Percentiles rank a stretch among this genome's conserved stretches.
Conservation (phyloP, 2,113 vertebrate species). For the Micronycteris hirsuta region DNA sequence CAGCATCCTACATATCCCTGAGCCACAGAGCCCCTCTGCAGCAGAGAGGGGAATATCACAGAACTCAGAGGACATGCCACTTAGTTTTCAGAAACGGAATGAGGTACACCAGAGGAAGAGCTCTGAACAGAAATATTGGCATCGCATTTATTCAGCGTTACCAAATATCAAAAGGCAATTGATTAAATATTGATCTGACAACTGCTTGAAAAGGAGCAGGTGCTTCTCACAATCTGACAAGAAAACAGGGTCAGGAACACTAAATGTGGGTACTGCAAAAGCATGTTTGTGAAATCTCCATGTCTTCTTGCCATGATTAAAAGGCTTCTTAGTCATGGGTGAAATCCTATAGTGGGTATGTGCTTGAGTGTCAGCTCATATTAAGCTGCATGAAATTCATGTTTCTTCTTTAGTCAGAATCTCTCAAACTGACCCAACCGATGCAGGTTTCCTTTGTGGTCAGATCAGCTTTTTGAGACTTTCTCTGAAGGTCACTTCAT, state of each 20-base stretch:
- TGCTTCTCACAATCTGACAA: constrained; percentile 62
- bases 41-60: background rate
- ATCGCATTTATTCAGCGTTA: constrained; percentile 64
- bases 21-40: constrained; percentile 13
- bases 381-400: constrained; percentile 68
- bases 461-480: constrained; percentile 31
- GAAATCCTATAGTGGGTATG: constrained; percentile 62
- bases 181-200: constrained; percentile 75
- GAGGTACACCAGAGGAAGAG: constrained; percentile 47
- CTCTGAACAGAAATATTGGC: constrained; percentile 67
- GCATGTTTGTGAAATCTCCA: constrained; percentile 66
- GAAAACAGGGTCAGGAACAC: constrained; percentile 65
- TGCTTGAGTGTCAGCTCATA: constrained; percentile 61
- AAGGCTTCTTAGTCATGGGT: constrained; percentile 70
- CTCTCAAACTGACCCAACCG: constrained; percentile 57
- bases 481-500: constrained; percentile 54
- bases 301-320: constrained; percentile 75
- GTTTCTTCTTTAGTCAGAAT: constrained; percentile 65
- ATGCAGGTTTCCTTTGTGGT: constrained; percentile 45
- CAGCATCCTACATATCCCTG: background rate
- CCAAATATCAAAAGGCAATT: constrained; percentile 72
- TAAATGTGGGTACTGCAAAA: constrained; percentile 55
- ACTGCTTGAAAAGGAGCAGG: constrained; percentile 69
- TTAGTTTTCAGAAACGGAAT: constrained; percentile 42
- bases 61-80: background rate